Conservation (phyloP, 2,113 vertebrate genomes). For the Ceratotherium simum region DNA sequence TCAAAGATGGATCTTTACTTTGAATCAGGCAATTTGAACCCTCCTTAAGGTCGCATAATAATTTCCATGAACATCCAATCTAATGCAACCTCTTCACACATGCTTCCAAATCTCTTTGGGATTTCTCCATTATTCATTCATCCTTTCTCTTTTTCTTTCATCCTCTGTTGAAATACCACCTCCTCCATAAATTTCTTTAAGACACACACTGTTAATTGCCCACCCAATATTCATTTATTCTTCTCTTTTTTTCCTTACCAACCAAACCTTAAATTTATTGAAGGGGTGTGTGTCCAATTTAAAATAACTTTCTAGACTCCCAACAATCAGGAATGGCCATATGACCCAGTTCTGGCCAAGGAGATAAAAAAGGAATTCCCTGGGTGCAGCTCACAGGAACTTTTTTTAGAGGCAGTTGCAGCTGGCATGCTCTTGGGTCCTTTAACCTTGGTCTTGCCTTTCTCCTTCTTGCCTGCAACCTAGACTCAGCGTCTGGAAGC, state of each 20-base stretch:
- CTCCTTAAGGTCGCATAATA: background rate
- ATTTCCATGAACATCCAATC: background rate
- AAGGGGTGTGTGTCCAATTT: background rate
- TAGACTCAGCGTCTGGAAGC: background rate
- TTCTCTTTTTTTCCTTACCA: background rate
- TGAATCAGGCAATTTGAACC: background rate
- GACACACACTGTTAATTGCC: background rate
- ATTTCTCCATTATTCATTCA: background rate
- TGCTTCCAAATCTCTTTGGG: background rate
- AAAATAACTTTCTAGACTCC: conserved; percentile 1
- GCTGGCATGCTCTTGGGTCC: background rate
- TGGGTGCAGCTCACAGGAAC: background rate
- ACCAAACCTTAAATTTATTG: background rate
- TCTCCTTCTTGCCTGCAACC: background rate
- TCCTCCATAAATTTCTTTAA: background rate
- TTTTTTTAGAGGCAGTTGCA: background rate
- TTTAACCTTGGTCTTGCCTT: background rate
- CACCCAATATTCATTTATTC: background rate
- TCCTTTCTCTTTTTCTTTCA: background rate
- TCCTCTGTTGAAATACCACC: background rate
- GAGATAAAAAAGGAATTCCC: background rate
- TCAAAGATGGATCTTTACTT: background rate
- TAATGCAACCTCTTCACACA: background rate
- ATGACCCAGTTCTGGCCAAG: background rate
- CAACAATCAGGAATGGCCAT: background rate